Conservation (phyloP, 2,113 vertebrate species). For the Microcebus ravelobensis region DNA sequence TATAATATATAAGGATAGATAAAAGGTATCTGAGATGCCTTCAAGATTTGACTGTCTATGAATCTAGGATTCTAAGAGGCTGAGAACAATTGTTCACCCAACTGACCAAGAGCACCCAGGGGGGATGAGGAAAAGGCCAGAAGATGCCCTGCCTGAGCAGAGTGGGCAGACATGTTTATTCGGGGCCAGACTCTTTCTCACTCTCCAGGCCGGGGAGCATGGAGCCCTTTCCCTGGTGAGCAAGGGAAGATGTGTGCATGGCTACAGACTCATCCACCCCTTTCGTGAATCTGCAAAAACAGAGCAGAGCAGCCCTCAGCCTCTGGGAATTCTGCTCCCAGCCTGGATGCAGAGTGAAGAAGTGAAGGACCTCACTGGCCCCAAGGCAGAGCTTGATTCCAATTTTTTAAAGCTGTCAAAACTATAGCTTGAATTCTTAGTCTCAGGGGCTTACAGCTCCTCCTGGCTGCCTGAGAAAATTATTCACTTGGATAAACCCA, state of each 20-base stretch:
- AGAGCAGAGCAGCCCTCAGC: not conserved
- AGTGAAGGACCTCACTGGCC: not conserved
- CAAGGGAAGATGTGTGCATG: not conserved
- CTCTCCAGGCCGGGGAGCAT: not conserved
- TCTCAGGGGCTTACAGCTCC: constrained; percentile 44
- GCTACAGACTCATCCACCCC: not conserved
- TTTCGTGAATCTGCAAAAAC: not conserved
- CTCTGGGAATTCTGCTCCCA: not conserved
- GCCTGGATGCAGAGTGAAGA: not conserved
- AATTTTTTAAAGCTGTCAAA: constrained; percentile 64
- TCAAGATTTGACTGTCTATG: not conserved
- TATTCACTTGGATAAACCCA: constrained; percentile 61
- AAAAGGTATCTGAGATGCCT: not conserved
- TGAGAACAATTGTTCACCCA: not conserved
- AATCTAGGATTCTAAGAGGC: not conserved
- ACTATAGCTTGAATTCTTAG: constrained; percentile 26
- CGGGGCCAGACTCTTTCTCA: not conserved
- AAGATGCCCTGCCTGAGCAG: not conserved
- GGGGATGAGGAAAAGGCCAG: not conserved
- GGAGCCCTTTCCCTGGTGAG: not conserved
- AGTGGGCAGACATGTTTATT: not conserved
- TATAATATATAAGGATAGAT: not conserved
- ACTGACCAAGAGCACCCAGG: not conserved
- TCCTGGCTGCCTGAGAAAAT: constrained; percentile 56
- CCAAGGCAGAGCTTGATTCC: constrained; percentile 10